Percentiles rank a stretch among this genome's conserved stretches.
Evolutionary conservation across 30 jellyfish, hydroid and myxozoan genomes (phyloP).

Genomic region (Phacellophora camtschatica): DNA sequence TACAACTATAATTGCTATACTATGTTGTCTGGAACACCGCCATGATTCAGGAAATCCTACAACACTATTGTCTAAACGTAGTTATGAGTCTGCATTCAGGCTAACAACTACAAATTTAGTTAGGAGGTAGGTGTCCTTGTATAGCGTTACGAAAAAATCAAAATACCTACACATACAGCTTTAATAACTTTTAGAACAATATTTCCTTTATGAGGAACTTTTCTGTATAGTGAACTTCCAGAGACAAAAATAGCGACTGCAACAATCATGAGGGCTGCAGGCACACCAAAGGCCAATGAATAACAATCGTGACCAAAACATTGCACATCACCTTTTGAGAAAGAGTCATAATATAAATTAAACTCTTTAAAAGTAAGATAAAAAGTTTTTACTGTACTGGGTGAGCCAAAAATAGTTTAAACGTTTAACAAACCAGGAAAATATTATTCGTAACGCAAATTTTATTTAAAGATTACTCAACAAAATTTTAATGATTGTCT

Average conservation of each 20-base stretch:
- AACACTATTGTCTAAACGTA: too few relatives aligned
- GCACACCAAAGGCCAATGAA: constrained; percentile 99
- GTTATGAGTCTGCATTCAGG: too few relatives aligned
- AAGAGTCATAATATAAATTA: neutral
- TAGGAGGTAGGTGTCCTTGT: too few relatives aligned
- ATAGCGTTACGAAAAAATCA: too few relatives aligned
- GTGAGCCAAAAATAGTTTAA: neutral
- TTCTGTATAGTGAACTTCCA: constrained; percentile 84
- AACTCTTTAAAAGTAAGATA: neutral
- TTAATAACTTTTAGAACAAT: constrained; percentile 89
- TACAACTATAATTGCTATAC: too few relatives aligned
- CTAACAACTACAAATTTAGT: too few relatives aligned
- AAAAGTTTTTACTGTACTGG: neutral
- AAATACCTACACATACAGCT: constrained; percentile 89
- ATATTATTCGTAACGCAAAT: too few relatives aligned
- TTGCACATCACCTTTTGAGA: constrained; percentile 92
- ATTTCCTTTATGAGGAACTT: constrained; percentile 97
- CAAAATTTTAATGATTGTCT: too few relatives aligned
- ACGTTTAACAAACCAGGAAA: too few relatives aligned
- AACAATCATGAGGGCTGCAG: constrained; percentile 95
- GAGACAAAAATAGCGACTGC: constrained; percentile 79
- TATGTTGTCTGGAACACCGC: too few relatives aligned
- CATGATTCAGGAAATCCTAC: too few relatives aligned
- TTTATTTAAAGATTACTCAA: too few relatives aligned
- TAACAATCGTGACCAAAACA: constrained; percentile 98